Evolutionary conservation across 2,797 vertebrate genomes (phyloP), one percentile per base, ranked within the genome.

Genomic region (Pteronotus mesoamericanus): DNA sequence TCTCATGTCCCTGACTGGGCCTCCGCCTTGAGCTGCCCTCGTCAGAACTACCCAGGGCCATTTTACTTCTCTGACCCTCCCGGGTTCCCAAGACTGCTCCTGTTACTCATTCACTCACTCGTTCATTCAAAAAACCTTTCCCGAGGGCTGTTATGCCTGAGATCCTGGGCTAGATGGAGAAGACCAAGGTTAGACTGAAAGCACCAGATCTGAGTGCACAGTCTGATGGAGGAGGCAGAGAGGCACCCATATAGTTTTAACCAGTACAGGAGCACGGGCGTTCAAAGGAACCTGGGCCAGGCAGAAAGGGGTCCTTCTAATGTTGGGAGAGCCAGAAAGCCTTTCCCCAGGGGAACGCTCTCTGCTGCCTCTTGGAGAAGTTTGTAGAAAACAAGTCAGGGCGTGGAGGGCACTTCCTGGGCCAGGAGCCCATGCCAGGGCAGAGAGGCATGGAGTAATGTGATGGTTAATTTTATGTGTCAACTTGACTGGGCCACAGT

Each of bases 21-120:
- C 86, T 71, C 72, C 55, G 53, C 64, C 53, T 68, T 86, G 48
- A 68, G 9, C 68, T 69, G 74, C 39, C 11, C 16, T 86, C 46
- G 29, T 74, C 55, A 80, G 55, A 80, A 9, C 39, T 6, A 42
- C 22, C 32, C 74, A 48, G 59, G 77, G 59, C n/a, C 44, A 42
- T 39, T 46, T 34, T 42, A 69, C 16, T 61, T 82, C 37, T 61
- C 66, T 9, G 21, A 24, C 55, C 44, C 42, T 66, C 82, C 9
- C 1, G 0, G 42, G 26, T 46, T 91, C 82, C 64, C 68, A 69
- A 34, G 68, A 37, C 71, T 21, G 66, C 26, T 77, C 11, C 68
- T 32, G 34, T 53, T 57, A 68, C 57, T 53, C 18, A n/a, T 37
- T 61, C 74, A 75, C 46, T 72, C 74, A n/a, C 24, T 71, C 44